Base-by-base conservation (phyloP, 2,888 invertebrate genomes). In the Campopleginae sp. region DNA sequence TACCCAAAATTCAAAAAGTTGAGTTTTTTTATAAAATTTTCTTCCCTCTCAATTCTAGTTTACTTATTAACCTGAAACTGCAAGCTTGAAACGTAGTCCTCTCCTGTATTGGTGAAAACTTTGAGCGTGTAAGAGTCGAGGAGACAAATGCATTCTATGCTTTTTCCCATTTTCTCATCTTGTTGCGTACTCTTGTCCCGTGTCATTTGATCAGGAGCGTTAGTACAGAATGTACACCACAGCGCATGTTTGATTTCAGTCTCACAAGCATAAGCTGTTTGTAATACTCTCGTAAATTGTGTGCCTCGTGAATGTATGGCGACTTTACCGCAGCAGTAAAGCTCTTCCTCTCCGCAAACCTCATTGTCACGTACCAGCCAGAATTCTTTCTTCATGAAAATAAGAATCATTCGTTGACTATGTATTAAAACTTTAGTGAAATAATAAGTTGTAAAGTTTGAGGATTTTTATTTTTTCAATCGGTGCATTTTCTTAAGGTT, bases 261-360 rank as follows among this genome's bases (percentile, higher is more conserved):
- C 81, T 98, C 97, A 90, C 97, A 96, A 6, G 98, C 98, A 91
- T 97, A 98, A 77, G 97, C 96, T 12, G 91, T 93, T 86, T 93
- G 91, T 0, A 92, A 82, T 19, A 92, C 82, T 71, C 89, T 88
- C 6, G 92, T 91, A 44, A 88, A 88, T 66, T 91, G 91, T 66
- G 88, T 89, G 6, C 93, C 93, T 87, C 90, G 92, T 0, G 91
- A 91, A 75, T 93, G 92, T 71, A 98, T 95, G 4, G 97, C 98
- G 23, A 97, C 97, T 91, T 97, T 96, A 1, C 97, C 98, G 89
- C 96, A 97, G 1, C 97, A 96, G 95, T 98, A 98, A 76, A 98
- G 94, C 92, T 98, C 98, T 92, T 98, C 98, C 93, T 98, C 98
- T 88, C 93, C 93, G 91, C 90, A 90, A 4, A 68, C 91, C 88